Percentiles rank a stretch among this genome's conserved stretches.
These are phyloP conservation scores for Steinernema hermaphroditum DNA, from an alignment of 2,888 invertebrate genomes.

Conservation along the genomic window DNA sequence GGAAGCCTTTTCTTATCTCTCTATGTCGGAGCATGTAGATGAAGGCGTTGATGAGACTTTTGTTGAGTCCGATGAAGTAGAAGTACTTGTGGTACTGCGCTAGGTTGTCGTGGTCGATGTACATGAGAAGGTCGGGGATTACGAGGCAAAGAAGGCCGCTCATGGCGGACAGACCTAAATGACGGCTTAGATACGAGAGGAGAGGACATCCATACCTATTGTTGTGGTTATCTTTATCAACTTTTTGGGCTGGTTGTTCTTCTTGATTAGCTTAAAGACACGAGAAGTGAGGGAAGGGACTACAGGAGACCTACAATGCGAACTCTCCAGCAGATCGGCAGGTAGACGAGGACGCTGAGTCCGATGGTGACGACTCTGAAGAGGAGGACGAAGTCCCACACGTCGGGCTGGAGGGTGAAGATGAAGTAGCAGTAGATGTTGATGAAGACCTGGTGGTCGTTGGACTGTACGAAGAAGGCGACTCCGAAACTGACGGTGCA, in stretches of 20 bases:
- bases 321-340: not conserved
- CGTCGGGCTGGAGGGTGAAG: slow-evolving; percentile 18
- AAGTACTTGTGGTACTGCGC: slow-evolving; percentile 25
- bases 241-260: slow-evolving; percentile 14
- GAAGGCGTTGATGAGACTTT: slow-evolving; percentile 15
- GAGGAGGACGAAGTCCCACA: slow-evolving; percentile 26
- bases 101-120: slow-evolving; percentile 1
- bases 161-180: not conserved
- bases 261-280: slow-evolving; percentile 1
- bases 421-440: slow-evolving; percentile 29
- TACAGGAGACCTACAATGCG: not conserved
- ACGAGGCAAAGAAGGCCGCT: slow-evolving; percentile 8
- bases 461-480: not conserved
- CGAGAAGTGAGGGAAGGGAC: no score
- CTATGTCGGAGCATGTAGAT: slow-evolving; percentile 17
- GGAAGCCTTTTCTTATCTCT: not conserved
- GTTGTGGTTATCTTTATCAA: slow-evolving; percentile 1
- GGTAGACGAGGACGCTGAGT: slow-evolving; percentile 10
- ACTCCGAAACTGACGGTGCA: not conserved
- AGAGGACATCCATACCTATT: not conserved
- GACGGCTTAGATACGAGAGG: not conserved
- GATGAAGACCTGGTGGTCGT: not conserved
- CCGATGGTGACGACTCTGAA: slow-evolving; percentile 14
- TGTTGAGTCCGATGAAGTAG: slow-evolving; percentile 16
- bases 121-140: slow-evolving; percentile 7